Percentiles rank a stretch among this genome's conserved stretches.
Conservation (phyloP, 2,113 vertebrate genomes). For the Morphnarchus princeps region DNA sequence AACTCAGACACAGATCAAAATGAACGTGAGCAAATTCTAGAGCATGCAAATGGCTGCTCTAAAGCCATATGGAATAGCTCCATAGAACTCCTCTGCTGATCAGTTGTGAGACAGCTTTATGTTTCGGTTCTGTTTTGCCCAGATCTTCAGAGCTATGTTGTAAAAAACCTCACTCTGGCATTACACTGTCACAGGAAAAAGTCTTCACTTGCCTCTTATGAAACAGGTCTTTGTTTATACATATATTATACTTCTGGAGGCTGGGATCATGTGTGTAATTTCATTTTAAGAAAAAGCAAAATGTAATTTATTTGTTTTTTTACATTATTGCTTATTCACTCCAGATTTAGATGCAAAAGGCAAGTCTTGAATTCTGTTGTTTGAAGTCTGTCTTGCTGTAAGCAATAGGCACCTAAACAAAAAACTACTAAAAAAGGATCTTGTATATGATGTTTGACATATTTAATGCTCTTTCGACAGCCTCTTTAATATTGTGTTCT, state of each 20-base stretch:
- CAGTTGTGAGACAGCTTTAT: neutral
- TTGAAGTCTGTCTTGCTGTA: neutral
- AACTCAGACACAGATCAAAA: neutral
- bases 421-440: neutral
- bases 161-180: neutral
- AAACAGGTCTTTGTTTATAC: neutral
- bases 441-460: neutral
- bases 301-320: neutral
- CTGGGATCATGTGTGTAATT: neutral
- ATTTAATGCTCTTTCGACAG: neutral
- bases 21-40: accelerated
- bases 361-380: neutral
- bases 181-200: neutral
- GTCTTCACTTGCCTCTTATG: neutral
- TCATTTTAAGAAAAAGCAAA: neutral
- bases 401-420: neutral
- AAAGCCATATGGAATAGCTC: neutral
- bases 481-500: neutral
- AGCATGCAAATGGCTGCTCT: neutral
- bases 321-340: neutral
- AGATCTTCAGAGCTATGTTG: neutral
- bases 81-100: neutral
- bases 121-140: neutral
- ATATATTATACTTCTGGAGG: neutral
- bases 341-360: neutral